Evolutionary conservation across 1,140 invertebrate species (phyloP).

Genomic region (Sitodiplosis mosellana): DNA sequence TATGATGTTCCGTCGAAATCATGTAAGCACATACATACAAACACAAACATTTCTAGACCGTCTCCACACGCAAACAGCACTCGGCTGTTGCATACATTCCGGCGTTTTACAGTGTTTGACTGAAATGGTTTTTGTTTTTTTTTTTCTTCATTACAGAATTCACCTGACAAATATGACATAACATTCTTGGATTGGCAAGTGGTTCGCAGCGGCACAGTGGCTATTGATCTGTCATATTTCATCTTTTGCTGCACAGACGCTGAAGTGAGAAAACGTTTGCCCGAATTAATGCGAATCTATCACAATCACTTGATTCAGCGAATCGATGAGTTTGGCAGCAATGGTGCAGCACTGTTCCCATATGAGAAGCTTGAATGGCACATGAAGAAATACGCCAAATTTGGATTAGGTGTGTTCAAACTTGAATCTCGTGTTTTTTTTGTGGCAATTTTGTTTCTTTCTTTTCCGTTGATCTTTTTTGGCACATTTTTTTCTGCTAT

Average conservation of each 20-base stretch:
- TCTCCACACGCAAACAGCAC: too few species aligned
- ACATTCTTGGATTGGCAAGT: slow-evolving; percentile 4
- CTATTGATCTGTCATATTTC: slow-evolving; percentile 3
- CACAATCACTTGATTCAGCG: neutral
- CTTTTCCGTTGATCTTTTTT: too few species aligned
- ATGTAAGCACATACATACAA: neutral
- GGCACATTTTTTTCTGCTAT: too few species aligned
- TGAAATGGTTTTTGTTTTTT: neutral
- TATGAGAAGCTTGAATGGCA: neutral
- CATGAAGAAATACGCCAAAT: neutral
- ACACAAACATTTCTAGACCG: neutral
- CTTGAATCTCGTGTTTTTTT: too few species aligned
- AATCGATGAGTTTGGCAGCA: slow-evolving; percentile 1
- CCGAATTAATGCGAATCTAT: slow-evolving; percentile 1
- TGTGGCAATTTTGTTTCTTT: neutral
- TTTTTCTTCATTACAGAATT: neutral
- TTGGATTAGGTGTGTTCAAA: slow-evolving; percentile 1
- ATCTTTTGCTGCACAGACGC: slow-evolving; percentile 1
- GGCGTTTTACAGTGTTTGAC: neutral
- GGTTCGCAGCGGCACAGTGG: slow-evolving; percentile 1
- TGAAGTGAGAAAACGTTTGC: neutral
- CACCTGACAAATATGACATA: neutral
- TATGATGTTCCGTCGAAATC: neutral
- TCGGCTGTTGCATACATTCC: too few species aligned
- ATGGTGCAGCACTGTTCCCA: neutral